Conservation (phyloP, 1,140 invertebrate genomes). For the Eurosta solidaginis region DNA sequence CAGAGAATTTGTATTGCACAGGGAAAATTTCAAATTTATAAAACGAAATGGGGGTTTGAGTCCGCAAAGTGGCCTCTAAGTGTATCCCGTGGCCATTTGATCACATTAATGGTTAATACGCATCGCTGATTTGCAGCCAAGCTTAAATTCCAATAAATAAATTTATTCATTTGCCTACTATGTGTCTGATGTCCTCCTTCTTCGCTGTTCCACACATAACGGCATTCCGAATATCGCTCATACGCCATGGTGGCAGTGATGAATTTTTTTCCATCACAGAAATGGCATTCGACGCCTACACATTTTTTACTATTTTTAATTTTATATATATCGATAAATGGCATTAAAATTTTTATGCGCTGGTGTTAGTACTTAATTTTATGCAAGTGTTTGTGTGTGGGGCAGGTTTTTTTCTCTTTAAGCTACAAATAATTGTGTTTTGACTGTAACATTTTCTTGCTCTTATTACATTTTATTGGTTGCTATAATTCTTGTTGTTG, state of each 20-base stretch:
- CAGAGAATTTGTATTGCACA: no score
- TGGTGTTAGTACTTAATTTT: background rate
- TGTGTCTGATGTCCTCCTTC: background rate
- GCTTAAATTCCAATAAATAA: conserved; percentile 23
- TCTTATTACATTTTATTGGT: conserved; percentile 26
- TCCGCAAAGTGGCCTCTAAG: no score
- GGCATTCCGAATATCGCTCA: no score
- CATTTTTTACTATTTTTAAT: no score
- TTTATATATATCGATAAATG: background rate
- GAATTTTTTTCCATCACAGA: no score
- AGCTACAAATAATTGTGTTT: conserved; percentile 35
- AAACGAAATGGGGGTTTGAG: no score
- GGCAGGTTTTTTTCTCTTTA: background rate
- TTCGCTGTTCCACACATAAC: background rate
- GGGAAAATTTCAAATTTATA: no score
- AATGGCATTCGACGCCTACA: no score
- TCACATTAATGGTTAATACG: background rate
- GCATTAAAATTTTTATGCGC: background rate
- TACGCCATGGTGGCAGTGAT: no score
- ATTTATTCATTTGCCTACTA: background rate
- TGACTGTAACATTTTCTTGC: conserved; percentile 26
- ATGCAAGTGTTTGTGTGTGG: background rate
- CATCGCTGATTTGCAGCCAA: background rate
- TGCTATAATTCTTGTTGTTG: background rate
- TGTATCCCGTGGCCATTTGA: no score